Conservation (phyloP, 2,797 vertebrate genomes). For the Crenuchus spilurus region DNA sequence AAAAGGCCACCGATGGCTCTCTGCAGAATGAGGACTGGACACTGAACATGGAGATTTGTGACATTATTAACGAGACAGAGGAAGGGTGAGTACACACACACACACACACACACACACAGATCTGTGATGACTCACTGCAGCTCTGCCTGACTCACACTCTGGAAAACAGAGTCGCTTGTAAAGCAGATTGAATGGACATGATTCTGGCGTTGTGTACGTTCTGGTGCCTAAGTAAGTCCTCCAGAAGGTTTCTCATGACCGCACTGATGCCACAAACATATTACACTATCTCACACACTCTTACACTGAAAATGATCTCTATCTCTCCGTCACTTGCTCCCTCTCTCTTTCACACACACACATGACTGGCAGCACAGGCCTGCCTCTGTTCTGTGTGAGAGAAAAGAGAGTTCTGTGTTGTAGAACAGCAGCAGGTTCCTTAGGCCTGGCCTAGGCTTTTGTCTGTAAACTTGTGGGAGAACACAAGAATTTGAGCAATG, state of each 20-base stretch:
- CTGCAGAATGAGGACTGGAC: slow-evolving; percentile 97
- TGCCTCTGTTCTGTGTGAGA: slow-evolving; percentile 55
- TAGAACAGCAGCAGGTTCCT: slow-evolving; percentile 27
- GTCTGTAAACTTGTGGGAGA: slow-evolving; percentile 40
- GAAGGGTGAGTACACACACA: slow-evolving; percentile 46
- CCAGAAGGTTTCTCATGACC: slow-evolving; percentile 9
- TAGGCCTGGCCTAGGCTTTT: slow-evolving; percentile 15
- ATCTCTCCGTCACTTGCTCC: slow-evolving; percentile 54
- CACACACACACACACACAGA: slow-evolving; percentile 11
- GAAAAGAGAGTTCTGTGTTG: slow-evolving; percentile 53
- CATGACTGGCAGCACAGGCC: slow-evolving; percentile 43
- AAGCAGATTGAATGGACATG: slow-evolving; percentile 23
- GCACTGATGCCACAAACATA: slow-evolving; percentile 39
- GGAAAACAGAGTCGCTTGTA: not conserved
- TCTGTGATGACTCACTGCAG: slow-evolving; percentile 16
- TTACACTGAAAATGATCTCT: slow-evolving; percentile 8
- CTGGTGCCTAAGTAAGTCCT: slow-evolving; percentile 12
- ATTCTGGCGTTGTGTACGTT: not conserved
- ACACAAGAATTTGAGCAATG: slow-evolving; percentile 45
- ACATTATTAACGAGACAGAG: slow-evolving; percentile 98
- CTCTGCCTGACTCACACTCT: not conserved
- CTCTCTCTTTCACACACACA: slow-evolving; percentile 58
- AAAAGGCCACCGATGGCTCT: slow-evolving; percentile 96
- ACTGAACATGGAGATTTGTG: slow-evolving; percentile 99
- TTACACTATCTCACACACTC: not conserved